Percentiles rank a stretch among this genome's conserved stretches.
phyloP scores from a whole-genome alignment of 2,888 invertebrate genomes.

The Hemistola chrysoprasaria region DNA sequence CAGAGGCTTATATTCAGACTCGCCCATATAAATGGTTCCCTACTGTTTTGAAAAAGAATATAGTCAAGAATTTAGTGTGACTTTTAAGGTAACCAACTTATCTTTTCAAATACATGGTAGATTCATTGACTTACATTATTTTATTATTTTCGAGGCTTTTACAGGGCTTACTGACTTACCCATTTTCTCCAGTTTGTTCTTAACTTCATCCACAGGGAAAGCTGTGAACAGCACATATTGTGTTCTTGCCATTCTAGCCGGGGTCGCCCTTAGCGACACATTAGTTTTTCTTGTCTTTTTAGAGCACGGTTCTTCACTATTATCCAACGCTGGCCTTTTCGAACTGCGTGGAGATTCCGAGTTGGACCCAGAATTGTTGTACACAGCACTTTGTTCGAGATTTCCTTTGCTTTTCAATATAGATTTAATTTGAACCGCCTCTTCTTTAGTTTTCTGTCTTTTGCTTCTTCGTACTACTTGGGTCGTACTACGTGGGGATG shows the following conservation, averaged over 20 bases:
- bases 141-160: too few relatives aligned
- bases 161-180: too few relatives aligned
- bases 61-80: too few relatives aligned
- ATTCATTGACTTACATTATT: too few relatives aligned
- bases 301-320: slow-evolving; percentile 39
- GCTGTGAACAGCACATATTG: slow-evolving; percentile 66
- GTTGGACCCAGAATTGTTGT: slow-evolving; percentile 50
- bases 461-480: slow-evolving; percentile 53
- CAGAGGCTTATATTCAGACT: too few relatives aligned
- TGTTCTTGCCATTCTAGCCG: slow-evolving; percentile 40
- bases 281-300: slow-evolving; percentile 46
- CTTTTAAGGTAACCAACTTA: too few relatives aligned
- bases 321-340: slow-evolving; percentile 44
- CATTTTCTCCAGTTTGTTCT: slow-evolving; percentile 53
- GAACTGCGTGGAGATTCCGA: slow-evolving; percentile 43
- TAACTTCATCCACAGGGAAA: slow-evolving; percentile 57
- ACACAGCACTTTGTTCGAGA: slow-evolving; percentile 57
- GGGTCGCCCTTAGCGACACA: slow-evolving; percentile 39
- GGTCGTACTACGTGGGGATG: slow-evolving; percentile 40
- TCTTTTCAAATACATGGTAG: too few relatives aligned
- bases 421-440: slow-evolving; percentile 31
- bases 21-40: too few relatives aligned
- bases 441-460: slow-evolving; percentile 43
- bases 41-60: too few relatives aligned
- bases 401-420: slow-evolving; percentile 35